Conservation (phyloP, 2,797 vertebrate species). For the Agapornis canus region DNA sequence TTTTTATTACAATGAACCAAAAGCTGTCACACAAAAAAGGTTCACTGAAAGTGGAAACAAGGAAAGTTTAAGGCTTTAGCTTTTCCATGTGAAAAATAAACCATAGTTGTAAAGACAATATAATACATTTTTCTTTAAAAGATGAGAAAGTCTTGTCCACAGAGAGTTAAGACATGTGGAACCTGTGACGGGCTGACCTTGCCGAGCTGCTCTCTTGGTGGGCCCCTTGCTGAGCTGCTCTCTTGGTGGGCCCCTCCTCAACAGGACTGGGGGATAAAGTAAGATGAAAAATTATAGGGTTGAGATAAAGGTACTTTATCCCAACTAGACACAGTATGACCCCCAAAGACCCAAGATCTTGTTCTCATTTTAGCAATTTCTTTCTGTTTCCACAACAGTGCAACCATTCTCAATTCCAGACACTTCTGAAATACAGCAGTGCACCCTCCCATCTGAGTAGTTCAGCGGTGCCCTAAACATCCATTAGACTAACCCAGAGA, state of each 20-base stretch:
- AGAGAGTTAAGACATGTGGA: not conserved
- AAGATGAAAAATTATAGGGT: not conserved
- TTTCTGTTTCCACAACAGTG: not conserved
- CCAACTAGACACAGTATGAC: not conserved
- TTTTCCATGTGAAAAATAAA: not conserved
- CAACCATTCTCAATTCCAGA: not conserved
- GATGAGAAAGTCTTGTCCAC: not conserved
- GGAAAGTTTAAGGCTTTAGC: not conserved
- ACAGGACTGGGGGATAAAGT: not conserved
- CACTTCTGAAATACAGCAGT: not conserved
- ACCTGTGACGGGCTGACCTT: not conserved
- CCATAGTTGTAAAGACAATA: not conserved
- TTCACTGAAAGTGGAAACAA: not conserved
- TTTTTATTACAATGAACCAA: constrained; percentile 25
- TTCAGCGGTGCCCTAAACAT: not conserved
- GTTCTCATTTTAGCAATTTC: not conserved
- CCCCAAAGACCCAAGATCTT: not conserved
- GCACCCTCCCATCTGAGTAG: not conserved
- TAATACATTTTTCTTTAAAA: not conserved
- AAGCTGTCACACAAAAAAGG: not conserved
- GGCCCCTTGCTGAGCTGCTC: not conserved
- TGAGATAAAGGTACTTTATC: not conserved
- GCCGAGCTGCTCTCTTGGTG: too few relatives aligned
- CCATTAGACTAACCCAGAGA: not conserved
- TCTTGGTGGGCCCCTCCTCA: not conserved